A percentile compares a stretch with the other conserved stretches of the same genome.
These are phyloP conservation scores for Criorhina ranunculi DNA, from an alignment of 2,888 invertebrate species.

Conservation along the genomic window DNA sequence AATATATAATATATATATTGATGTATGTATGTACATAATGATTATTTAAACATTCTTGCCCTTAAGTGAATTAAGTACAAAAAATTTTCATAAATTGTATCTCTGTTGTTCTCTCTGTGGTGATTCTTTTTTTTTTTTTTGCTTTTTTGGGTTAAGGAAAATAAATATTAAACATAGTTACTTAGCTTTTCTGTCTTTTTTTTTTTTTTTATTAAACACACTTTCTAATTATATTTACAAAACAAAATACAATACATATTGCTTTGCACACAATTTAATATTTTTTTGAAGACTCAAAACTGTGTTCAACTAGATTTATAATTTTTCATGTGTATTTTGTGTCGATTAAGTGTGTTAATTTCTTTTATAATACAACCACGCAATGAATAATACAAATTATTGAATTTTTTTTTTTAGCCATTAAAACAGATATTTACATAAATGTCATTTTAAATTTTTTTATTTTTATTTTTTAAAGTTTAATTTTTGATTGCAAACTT, in stretches of 20 bases:
- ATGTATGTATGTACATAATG: slow-evolving; percentile 74
- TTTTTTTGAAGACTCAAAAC: slow-evolving; percentile 9
- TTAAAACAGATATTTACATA: slow-evolving; percentile 62
- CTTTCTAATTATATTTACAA: slow-evolving; percentile 39
- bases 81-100: slow-evolving; percentile 32
- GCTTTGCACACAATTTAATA: slow-evolving; percentile 1
- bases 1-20: slow-evolving; percentile 76
- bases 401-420: slow-evolving; percentile 46
- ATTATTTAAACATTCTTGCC: slow-evolving; percentile 66
- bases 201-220: slow-evolving; percentile 3
- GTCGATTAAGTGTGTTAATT: slow-evolving; percentile 33
- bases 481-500: slow-evolving; percentile 33
- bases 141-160: slow-evolving; percentile 9
- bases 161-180: slow-evolving; percentile 43
- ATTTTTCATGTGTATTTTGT: slow-evolving; percentile 22
- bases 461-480: slow-evolving; percentile 1
- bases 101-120: slow-evolving; percentile 18
- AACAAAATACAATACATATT: slow-evolving; percentile 26
- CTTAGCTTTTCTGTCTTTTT: too few relatives aligned
- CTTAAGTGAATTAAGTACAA: slow-evolving; percentile 73
- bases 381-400: slow-evolving; percentile 67
- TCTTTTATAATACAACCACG: slow-evolving; percentile 66
- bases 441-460: neutral
- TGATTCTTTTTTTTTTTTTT: slow-evolving; percentile 21
- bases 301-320: slow-evolving; percentile 25